Conservation (phyloP, 2,797 vertebrate species). For the Helarctos malayanus region DNA sequence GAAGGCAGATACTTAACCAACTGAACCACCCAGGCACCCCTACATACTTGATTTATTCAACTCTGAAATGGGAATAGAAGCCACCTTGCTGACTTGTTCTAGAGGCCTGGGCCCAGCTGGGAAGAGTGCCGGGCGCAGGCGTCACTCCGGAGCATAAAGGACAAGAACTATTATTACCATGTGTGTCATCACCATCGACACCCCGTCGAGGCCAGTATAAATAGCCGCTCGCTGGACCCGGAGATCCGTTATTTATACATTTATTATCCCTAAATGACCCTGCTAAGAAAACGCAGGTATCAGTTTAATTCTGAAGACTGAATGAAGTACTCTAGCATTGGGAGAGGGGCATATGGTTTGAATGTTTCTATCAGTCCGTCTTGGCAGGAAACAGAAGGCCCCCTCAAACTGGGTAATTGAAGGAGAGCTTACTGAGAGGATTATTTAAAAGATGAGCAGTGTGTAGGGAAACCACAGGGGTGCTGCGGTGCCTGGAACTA, state of each 20-base stretch:
- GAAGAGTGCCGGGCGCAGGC: neutral
- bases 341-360: slow-evolving; percentile 28
- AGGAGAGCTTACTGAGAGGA: neutral
- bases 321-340: neutral
- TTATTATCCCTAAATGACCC: slow-evolving; percentile 25
- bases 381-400: slow-evolving; percentile 24
- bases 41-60: neutral
- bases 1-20: neutral
- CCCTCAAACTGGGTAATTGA: neutral
- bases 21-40: neutral
- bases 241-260: neutral
- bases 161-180: neutral
- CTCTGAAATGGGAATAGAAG: neutral
- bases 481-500: neutral
- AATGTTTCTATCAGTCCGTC: slow-evolving; percentile 47
- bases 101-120: neutral
- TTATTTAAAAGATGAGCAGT: neutral
- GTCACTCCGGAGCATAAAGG: neutral
- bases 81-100: neutral
- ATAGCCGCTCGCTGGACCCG: neutral
- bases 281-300: neutral
- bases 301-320: slow-evolving; percentile 15
- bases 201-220: neutral
- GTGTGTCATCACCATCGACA: no score
- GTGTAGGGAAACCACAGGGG: neutral